These are phyloP conservation scores for Accipiter virgatus DNA, from an alignment of 2,113 vertebrate species.

Conservation along the genomic window DNA sequence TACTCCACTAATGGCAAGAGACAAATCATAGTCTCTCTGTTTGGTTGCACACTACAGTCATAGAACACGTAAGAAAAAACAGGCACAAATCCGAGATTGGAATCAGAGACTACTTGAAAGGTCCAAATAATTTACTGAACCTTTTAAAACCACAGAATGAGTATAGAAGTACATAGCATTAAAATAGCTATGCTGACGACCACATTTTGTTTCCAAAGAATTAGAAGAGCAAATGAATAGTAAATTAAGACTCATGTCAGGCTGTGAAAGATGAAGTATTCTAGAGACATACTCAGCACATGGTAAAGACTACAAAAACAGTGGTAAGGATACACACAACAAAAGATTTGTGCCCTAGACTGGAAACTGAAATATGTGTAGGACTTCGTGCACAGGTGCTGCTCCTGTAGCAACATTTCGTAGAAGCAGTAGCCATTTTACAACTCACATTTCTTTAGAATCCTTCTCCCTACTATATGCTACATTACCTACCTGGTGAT, in stretches of 20 bases:
- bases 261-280: neutral
- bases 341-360: neutral
- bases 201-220: neutral
- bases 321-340: neutral
- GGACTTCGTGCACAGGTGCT: neutral
- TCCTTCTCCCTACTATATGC: neutral
- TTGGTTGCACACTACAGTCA: neutral
- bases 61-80: neutral
- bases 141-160: neutral
- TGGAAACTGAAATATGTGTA: neutral
- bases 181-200: neutral
- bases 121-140: neutral
- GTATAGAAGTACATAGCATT: neutral
- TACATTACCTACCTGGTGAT: neutral
- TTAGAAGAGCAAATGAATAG: neutral
- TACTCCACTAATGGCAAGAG: neutral
- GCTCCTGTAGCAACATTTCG: neutral
- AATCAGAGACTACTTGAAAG: neutral
- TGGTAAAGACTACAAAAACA: neutral
- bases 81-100: neutral
- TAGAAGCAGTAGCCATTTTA: neutral
- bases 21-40: neutral
- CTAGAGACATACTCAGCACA: neutral
- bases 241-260: neutral
- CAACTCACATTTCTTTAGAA: neutral